Evolutionary conservation across 2,888 invertebrate species (phyloP).

Genomic region (Caenorhabditis sp.): DNA sequence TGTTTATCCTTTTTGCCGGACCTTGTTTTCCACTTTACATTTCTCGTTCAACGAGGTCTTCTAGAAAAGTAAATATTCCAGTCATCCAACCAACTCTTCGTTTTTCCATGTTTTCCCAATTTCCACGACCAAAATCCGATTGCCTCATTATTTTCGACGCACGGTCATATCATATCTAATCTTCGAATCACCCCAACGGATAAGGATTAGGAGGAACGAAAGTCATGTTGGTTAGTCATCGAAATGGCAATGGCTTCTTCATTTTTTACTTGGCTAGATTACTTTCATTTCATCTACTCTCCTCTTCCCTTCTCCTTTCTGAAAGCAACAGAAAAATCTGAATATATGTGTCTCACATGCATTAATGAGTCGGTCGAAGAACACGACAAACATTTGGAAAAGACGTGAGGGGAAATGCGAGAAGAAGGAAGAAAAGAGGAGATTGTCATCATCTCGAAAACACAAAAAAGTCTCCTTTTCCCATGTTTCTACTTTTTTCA

Average conservation of each 20-base stretch:
- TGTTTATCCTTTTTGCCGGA: too few relatives aligned
- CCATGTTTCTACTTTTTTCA: too few relatives aligned
- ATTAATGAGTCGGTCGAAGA: too few relatives aligned
- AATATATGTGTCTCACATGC: too few relatives aligned
- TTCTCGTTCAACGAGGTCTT: too few relatives aligned
- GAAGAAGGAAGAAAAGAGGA: conserved; percentile 5
- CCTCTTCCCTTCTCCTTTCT: too few relatives aligned
- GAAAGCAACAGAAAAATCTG: too few relatives aligned
- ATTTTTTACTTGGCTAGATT: too few relatives aligned
- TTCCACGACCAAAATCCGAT: conserved; percentile 49
- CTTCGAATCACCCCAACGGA: conserved; percentile 27
- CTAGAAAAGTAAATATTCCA: too few relatives aligned
- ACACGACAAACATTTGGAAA: not conserved
- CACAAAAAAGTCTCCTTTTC: too few relatives aligned
- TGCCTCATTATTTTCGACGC: conserved; percentile 28
- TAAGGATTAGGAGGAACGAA: conserved; percentile 42
- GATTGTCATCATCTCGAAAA: conserved; percentile 1
- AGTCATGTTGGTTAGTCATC: conserved; percentile 37
- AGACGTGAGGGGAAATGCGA: not conserved
- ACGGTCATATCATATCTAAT: not conserved
- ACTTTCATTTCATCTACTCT: too few relatives aligned
- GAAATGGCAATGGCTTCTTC: too few relatives aligned
- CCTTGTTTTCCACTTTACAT: not conserved
- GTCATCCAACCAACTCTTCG: not conserved
- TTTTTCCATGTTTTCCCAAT: conserved; percentile 14